Conservation (phyloP, 2,113 vertebrate species). For the Cepphus grylle region DNA sequence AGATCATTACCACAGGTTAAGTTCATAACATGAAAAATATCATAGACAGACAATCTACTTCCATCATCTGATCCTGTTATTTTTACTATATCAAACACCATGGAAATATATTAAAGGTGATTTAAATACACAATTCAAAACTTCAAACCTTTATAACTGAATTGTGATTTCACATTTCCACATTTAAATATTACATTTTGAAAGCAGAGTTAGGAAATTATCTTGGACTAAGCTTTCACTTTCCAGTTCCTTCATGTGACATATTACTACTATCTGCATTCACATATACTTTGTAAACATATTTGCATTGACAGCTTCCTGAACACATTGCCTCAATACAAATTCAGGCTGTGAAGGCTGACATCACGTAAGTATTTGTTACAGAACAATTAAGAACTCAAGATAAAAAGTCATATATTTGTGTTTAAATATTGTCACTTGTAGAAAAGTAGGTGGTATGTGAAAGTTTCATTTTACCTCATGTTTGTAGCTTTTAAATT, state of each 20-base stretch:
- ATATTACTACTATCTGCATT: not conserved
- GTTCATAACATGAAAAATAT: conserved; percentile 54
- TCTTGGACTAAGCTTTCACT: not conserved
- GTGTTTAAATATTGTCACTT: not conserved
- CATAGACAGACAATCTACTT: not conserved
- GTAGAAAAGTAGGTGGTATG: not conserved
- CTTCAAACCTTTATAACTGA: not conserved
- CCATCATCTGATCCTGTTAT: conserved; percentile 4
- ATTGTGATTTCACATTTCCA: not conserved
- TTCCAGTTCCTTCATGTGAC: not conserved
- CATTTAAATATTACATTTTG: not conserved
- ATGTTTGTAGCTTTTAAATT: not conserved
- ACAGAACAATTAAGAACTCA: not conserved
- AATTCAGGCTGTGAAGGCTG: not conserved
- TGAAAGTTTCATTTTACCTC: not conserved
- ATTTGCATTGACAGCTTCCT: not conserved
- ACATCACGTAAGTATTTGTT: not conserved
- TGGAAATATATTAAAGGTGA: not conserved
- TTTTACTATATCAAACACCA: not conserved
- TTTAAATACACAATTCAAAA: conserved; percentile 7
- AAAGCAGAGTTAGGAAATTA: not conserved
- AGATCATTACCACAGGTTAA: conserved; percentile 49
- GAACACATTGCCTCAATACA: not conserved
- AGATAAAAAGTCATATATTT: not conserved
- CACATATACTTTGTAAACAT: not conserved